These are phyloP conservation scores for Brachycybe producta DNA, from an alignment of 2,888 invertebrate species.

Conservation along the genomic window DNA sequence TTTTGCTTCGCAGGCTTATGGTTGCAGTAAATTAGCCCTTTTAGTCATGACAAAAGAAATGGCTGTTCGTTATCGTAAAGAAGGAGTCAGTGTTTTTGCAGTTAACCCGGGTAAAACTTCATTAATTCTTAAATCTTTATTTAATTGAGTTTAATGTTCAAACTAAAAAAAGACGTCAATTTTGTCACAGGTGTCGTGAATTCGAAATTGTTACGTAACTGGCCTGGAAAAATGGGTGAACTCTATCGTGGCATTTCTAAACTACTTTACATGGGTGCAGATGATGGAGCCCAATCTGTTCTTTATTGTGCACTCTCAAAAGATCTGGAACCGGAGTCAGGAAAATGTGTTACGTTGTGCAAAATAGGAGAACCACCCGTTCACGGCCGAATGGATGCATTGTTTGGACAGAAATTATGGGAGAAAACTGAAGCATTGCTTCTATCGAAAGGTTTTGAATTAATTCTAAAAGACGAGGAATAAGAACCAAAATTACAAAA, in stretches of 20 bases:
- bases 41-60: conserved; percentile 19
- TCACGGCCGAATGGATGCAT: conserved; percentile 13
- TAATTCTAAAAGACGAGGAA: conserved; percentile 19
- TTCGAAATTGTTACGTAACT: conserved; percentile 19
- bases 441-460: conserved; percentile 18
- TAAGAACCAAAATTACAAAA: too few species aligned
- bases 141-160: background rate
- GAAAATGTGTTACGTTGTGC: conserved; percentile 19
- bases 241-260: conserved; percentile 16
- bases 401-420: conserved; percentile 18
- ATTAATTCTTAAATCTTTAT: background rate
- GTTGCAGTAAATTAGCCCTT: conserved; percentile 19
- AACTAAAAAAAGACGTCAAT: background rate
- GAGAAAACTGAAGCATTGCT: conserved; percentile 17
- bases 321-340: conserved; percentile 16
- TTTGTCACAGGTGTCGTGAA: conserved; percentile 15
- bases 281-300: conserved; percentile 21
- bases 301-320: conserved; percentile 16
- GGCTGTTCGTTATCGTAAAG: conserved; percentile 16
- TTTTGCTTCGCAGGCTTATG: too few species aligned
- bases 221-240: conserved; percentile 19
- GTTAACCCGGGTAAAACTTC: conserved; percentile 19
- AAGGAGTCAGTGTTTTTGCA: conserved; percentile 18
- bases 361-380: conserved; percentile 8
- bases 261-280: conserved; percentile 19